phyloP scores from a whole-genome alignment of 2,888 invertebrate species.

The Helobdella robusta region DNA sequence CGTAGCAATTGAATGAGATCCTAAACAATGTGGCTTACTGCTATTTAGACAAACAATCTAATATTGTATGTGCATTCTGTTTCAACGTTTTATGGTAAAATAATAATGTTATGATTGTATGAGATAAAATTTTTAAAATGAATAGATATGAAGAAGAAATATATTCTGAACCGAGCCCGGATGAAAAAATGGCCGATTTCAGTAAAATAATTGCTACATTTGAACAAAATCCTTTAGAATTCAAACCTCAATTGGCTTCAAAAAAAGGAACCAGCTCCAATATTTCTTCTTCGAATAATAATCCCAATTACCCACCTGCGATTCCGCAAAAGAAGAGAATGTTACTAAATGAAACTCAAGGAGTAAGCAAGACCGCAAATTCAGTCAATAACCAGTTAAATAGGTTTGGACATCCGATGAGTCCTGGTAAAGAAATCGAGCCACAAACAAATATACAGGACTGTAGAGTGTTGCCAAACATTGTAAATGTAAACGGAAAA shows the following conservation, averaged over 20 bases:
- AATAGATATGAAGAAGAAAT: too few species aligned
- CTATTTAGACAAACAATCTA: too few species aligned
- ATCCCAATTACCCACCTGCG: background rate
- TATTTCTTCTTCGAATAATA: background rate
- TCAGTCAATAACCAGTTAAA: background rate
- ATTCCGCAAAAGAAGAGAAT: background rate
- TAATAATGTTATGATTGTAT: too few species aligned
- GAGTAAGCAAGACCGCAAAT: background rate
- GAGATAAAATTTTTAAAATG: too few species aligned
- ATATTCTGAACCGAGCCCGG: too few species aligned
- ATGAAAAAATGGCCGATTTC: background rate
- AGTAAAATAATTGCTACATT: background rate
- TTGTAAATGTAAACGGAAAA: conserved; percentile 7
- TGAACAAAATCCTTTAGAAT: background rate
- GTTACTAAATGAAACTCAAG: background rate
- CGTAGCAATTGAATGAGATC: too few species aligned
- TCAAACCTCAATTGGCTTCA: background rate
- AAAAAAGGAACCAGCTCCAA: background rate
- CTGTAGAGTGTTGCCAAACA: background rate
- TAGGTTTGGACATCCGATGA: conserved; percentile 1
- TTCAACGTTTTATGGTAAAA: too few species aligned
- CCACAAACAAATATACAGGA: background rate
- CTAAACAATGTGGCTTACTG: too few species aligned
- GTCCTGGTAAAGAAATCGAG: background rate
- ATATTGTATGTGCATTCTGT: too few species aligned